phyloP scores from a whole-genome alignment of 2,797 vertebrate genomes.

The Varecia variegata region DNA sequence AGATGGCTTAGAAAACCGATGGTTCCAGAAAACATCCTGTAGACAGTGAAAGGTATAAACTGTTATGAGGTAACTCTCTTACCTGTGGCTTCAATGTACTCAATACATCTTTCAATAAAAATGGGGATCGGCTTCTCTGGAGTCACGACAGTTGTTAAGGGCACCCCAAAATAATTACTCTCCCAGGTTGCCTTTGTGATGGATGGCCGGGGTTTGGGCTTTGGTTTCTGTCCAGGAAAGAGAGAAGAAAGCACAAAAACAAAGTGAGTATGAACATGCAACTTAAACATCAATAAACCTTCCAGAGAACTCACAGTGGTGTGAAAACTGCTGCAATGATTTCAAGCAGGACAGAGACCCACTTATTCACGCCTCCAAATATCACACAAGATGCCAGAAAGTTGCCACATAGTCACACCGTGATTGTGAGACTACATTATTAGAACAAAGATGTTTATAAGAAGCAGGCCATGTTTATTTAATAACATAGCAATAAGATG shows the following conservation, averaged over 20 bases:
- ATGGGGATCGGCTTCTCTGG: constrained; percentile 92
- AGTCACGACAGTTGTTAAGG: constrained; percentile 89
- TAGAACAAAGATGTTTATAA: constrained; percentile 69
- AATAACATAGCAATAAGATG: constrained; percentile 49
- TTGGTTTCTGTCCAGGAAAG: constrained; percentile 87
- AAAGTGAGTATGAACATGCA: not conserved
- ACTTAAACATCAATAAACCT: not conserved
- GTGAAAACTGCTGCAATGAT: not conserved
- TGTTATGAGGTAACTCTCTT: constrained; percentile 52
- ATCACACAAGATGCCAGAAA: not conserved
- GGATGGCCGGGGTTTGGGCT: constrained; percentile 92
- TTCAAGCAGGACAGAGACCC: not conserved
- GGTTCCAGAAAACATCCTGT: not conserved
- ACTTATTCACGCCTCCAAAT: not conserved
- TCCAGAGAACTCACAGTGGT: not conserved
- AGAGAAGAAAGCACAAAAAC: constrained; percentile 57
- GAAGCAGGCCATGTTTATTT: constrained; percentile 41
- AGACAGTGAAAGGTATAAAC: not conserved
- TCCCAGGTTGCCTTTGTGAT: constrained; percentile 92
- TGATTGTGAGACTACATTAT: not conserved
- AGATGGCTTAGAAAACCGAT: not conserved
- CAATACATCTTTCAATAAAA: constrained; percentile 96
- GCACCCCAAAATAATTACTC: constrained; percentile 96
- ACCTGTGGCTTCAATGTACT: constrained; percentile 96
- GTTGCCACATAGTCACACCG: not conserved